Conservation (phyloP, 2,113 vertebrate species). For the Bettongia penicillata region DNA sequence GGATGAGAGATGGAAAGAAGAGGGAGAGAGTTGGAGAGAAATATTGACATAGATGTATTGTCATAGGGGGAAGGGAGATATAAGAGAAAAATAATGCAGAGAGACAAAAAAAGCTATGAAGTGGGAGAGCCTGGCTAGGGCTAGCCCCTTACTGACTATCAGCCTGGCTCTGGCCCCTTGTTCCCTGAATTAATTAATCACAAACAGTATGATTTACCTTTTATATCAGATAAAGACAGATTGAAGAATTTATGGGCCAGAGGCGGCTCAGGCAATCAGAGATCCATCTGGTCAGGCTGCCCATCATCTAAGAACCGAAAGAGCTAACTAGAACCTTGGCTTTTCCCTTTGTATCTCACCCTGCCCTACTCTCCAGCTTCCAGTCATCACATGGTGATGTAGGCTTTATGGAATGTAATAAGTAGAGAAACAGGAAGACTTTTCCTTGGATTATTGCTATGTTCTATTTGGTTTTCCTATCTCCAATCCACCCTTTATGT, state of each 20-base stretch:
- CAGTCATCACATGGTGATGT: not conserved
- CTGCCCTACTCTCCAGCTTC: not conserved
- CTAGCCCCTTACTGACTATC: not conserved
- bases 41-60: not conserved
- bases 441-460: not conserved
- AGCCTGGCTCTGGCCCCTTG: not conserved
- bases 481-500: not conserved
- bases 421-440: not conserved
- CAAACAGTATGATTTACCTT: not conserved
- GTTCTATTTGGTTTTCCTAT: not conserved
- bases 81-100: not conserved
- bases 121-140: not conserved
- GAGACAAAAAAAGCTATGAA: not conserved
- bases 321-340: not conserved
- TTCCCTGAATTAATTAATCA: conserved; percentile 14
- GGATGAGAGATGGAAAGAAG: not conserved
- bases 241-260: conserved; percentile 4
- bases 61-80: not conserved
- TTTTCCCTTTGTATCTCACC: not conserved
- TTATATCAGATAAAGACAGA: not conserved
- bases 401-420: not conserved
- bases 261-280: conserved; percentile 6
- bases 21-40: not conserved
- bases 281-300: not conserved
- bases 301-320: not conserved